Evolutionary conservation across 2,797 vertebrate species (phyloP), one percentile per base, ranked within the genome.

Genomic region (Aratinga solstitialis): DNA sequence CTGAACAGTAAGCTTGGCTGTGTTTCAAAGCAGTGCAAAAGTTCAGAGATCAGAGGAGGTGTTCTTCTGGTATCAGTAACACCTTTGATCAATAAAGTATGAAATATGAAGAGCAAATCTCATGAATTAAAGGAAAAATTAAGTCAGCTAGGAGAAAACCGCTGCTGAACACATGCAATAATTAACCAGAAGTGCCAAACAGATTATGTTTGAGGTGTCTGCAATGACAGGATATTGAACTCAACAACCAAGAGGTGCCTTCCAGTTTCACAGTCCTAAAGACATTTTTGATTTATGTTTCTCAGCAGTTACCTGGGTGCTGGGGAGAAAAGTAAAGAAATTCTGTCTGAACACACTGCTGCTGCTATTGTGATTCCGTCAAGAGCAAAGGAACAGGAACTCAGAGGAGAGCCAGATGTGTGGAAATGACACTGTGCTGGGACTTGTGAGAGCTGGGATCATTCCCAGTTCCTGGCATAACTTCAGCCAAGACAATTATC

Each of bases 1-100:
- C 34, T 9, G 84, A 96, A 92, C 86, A 90, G 65, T 12, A n/a
- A 67, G 12, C 53, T 30, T 92, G 91, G 72, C 75, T 80, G 72
- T 2, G 92, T 92, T 89, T 90, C 93, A 95, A 82, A 74, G 83
- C 58, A 56, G 53, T 92, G 42, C 7, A 40, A 38, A 89, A 94
- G 67, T 54, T 94, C 89, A 91, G 59, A 58, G 76, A 69, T n/a
- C 4, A 2, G 71, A 90, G 40, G 53, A 65, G 65, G 65, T 77
- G 65, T 68, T 73, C 82, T 84, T 65, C 85, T 45, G 80, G 67
- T 63, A 90, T 40, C 83, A 76, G 26, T 58, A 87, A 61, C 56
- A 66, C 5, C 21, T 92, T 62, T 90, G 77, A 85, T 83, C 68
- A 80, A 42, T 77, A n/a, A 68, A 84, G 27, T 83, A 67, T 47